Base-by-base conservation (phyloP, 2,113 vertebrate species). In the Melanerpes aurifrons region DNA sequence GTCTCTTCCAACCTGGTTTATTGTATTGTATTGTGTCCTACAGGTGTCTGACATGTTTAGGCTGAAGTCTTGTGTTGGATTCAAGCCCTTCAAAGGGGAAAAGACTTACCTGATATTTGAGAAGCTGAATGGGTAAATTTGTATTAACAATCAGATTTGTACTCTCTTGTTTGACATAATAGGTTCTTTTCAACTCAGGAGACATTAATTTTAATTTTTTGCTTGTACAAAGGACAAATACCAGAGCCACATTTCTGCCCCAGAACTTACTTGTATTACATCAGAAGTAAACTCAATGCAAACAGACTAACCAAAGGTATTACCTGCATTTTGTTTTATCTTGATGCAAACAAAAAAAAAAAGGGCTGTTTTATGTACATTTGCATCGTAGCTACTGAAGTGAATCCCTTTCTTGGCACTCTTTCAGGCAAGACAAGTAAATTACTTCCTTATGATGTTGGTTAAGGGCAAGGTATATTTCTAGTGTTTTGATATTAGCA, bases 21-120 rank as follows among this genome's bases (percentile, higher is more conserved):
- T n/a, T n/a, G n/a, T n/a, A n/a, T n/a, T n/a, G n/a, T n/a, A n/a
- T n/a, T n/a, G n/a, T n/a, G n/a, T 98, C 90, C 95, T 98, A 72
- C 97, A 98, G 69, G 96, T 97, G 2, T 98, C 98, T 93, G 98
- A 98, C 73, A 97, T 98, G 96, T 99, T 98, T 82, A 97, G 98
- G 25, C 97, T 99, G 25, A 98, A 98, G 85, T 98, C 98, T 25
- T 98, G 98, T 48, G 54, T 98, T 32, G 97, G 98, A 96, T 99
- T 99, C 95, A 98, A 98, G 90, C 98, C 97, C 12, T 98, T 98
- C 2, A 96, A 98, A 89, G 97, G 97, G 78, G 98, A 98, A 77
- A 91, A 96, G 63, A 95, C 97, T 3, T 98, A 87, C 35, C 97
- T 98, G 84, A 98, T 98, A 79, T 98, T 98, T 97, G 96, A 97